Evolutionary conservation across 1,140 invertebrate genomes (phyloP).

Genomic region (Hesperophylax magnus): DNA sequence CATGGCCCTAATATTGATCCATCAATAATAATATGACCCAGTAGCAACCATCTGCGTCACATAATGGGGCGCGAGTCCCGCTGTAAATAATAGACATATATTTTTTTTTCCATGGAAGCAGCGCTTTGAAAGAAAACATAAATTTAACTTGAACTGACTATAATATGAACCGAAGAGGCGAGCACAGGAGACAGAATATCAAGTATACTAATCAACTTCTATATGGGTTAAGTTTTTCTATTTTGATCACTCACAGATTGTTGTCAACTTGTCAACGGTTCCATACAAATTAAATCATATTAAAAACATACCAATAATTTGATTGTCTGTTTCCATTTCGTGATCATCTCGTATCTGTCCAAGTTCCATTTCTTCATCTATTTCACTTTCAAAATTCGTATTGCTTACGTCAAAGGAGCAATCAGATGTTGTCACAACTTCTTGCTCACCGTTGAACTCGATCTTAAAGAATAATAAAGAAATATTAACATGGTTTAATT

Average conservation of each 20-base stretch:
- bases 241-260: too few species aligned
- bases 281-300: background rate
- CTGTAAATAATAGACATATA: too few species aligned
- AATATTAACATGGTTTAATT: background rate
- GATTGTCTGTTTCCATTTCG: conserved; percentile 38
- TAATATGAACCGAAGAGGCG: background rate
- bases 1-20: too few species aligned
- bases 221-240: too few species aligned
- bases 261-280: too few species aligned
- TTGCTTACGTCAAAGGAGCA: conserved; percentile 31
- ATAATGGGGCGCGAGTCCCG: too few species aligned
- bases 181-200: too few species aligned
- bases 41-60: too few species aligned
- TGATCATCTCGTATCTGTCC: conserved; percentile 34
- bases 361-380: conserved; percentile 46
- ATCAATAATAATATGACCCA: too few species aligned
- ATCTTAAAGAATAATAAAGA: conserved; percentile 20
- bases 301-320: conserved; percentile 35
- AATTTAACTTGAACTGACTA: background rate
- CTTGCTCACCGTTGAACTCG: conserved; percentile 43
- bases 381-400: conserved; percentile 35
- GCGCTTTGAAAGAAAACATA: background rate
- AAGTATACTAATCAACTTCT: too few species aligned
- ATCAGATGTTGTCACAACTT: conserved; percentile 39
- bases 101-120: too few species aligned